Percentiles rank a stretch among this genome's conserved stretches.
These are phyloP conservation scores for Pecten maximus DNA, from an alignment of 2,888 invertebrate genomes.

Conservation along the genomic window DNA sequence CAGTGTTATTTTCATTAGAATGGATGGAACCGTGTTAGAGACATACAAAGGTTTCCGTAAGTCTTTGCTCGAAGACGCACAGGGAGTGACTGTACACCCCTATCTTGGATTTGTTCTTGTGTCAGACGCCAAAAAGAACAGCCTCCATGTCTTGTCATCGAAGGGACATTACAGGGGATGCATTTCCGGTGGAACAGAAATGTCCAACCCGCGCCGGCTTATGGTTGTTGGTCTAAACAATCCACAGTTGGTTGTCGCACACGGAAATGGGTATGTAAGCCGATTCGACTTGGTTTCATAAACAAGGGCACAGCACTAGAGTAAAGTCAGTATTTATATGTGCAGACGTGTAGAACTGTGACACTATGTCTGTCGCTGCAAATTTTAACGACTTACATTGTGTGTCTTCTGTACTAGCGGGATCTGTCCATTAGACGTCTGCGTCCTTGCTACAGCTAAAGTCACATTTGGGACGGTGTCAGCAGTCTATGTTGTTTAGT, in stretches of 20 bases:
- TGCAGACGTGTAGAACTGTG: not conserved
- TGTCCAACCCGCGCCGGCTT: not conserved
- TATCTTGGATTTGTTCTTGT: not conserved
- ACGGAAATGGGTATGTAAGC: not conserved
- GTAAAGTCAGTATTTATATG: not conserved
- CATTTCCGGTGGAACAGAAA: not conserved
- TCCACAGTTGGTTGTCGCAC: not conserved
- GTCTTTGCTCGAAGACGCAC: not conserved
- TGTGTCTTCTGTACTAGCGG: too few species aligned
- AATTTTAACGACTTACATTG: too few species aligned
- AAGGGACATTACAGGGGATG: not conserved
- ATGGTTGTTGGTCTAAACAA: constrained; percentile 18
- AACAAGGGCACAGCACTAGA: not conserved
- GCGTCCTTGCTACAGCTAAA: too few species aligned
- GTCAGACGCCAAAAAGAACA: not conserved
- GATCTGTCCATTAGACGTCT: too few species aligned
- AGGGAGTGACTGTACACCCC: not conserved
- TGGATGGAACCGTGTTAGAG: not conserved
- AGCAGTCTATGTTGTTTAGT: too few species aligned
- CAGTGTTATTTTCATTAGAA: not conserved
- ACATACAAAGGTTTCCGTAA: not conserved
- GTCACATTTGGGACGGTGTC: too few species aligned
- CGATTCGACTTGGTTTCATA: not conserved
- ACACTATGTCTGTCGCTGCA: too few species aligned
- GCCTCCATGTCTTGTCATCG: constrained; percentile 13